Evolutionary conservation across 2,797 vertebrate genomes (phyloP), one percentile per base, ranked within the genome.

Genomic region (Oryzias sinensis): DNA sequence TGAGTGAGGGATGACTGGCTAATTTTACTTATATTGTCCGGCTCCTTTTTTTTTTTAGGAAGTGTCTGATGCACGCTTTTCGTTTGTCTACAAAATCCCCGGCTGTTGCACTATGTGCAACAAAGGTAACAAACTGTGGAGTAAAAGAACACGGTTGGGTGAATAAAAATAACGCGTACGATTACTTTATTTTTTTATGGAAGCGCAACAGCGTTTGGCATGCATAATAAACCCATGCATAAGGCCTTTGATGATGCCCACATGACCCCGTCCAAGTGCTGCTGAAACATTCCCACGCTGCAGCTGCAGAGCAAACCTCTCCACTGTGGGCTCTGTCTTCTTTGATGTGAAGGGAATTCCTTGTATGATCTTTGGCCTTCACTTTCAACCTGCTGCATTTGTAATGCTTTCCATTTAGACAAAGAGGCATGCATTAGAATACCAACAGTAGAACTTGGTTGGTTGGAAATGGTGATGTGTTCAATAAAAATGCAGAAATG

Each of bases 301-400:
- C 66, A 46, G 5, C 47, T 56, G 43, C 47, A 17, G 17, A 54
- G 27, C 40, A 48, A 65, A 62, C 37, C 57, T 53, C 18, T n/a
- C 37, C 69, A 63, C 72, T 33, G n/a, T 47, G 27, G 55, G 65
- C 53, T 64, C 52, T 40, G 9, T 40, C 46, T 50, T 49, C 72
- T 84, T 78, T 79, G 72, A 78, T 74, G 29, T 40, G 43, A 45
- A 43, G 44, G 57, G 62, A 78, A 69, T 72, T 55, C 45, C 40
- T 55, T 2, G 22, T 63, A 62, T 69, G 57, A 81, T 71, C 70
- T 67, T 68, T 71, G 53, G 58, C 55, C 70, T 57, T 49, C 42
- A 54, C 15, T 17, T 52, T 61, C 43, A 49, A 27, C 43, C 49
- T 4, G 2, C 63, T 50, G 48, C 27, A 29, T 65, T 53, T 53